phyloP scores from a whole-genome alignment of 2,797 vertebrate genomes.

The Dermochelys coriacea region DNA sequence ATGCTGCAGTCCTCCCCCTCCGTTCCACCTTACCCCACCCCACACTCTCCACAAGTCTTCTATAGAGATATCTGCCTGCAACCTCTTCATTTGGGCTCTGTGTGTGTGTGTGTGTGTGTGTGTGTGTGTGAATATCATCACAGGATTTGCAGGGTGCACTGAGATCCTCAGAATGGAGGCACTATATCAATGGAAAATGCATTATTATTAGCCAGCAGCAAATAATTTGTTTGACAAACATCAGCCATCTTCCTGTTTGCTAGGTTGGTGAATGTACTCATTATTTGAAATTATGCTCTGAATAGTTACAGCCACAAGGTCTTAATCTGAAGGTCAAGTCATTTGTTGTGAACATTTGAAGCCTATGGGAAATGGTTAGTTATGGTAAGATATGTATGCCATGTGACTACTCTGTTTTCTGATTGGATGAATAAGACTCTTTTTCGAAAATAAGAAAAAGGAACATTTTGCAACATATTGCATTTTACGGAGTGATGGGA shows the following conservation, averaged over 20 bases:
- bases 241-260: not conserved
- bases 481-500: constrained; percentile 1
- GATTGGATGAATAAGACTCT: constrained; percentile 48
- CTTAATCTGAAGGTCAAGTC: constrained; percentile 12
- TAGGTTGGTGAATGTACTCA: constrained; percentile 3
- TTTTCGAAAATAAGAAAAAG: not conserved
- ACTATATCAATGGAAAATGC: constrained; percentile 31
- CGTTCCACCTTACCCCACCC: not conserved
- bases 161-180: constrained; percentile 38
- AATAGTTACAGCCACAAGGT: constrained; percentile 38
- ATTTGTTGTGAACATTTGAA: constrained; percentile 2
- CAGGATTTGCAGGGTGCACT: not conserved
- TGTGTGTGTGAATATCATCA: constrained; percentile 11
- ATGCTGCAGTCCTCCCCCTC: not conserved
- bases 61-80: constrained; percentile 21
- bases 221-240: not conserved
- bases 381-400: not conserved
- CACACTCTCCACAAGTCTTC: not conserved
- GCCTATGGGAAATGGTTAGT: constrained; percentile 15
- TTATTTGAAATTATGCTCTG: constrained; percentile 46
- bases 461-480: constrained; percentile 1
- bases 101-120: not conserved
- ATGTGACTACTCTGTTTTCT: constrained; percentile 4
- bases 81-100: constrained; percentile 29
- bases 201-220: constrained; percentile 35